These are phyloP conservation scores for Apis laboriosa DNA, from an alignment of 1,140 invertebrate species.

Conservation along the genomic window DNA sequence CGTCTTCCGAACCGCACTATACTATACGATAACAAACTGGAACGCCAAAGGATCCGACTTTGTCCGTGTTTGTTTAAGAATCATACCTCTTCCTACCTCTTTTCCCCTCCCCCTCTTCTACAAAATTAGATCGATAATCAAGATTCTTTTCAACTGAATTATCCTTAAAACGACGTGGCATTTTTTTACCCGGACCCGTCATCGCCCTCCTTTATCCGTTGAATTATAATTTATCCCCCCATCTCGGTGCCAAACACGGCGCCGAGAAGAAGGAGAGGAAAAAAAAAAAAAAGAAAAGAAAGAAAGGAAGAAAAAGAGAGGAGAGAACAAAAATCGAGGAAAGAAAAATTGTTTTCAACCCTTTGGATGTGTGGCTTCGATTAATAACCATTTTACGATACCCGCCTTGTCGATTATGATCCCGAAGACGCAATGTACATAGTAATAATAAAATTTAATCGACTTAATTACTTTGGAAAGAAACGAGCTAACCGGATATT, in stretches of 20 bases:
- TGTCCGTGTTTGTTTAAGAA: conserved; percentile 59
- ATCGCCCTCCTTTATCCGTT: background rate
- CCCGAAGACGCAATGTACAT: background rate
- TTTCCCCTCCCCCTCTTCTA: conserved; percentile 12
- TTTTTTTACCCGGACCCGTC: background rate
- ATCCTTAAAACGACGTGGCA: conserved; percentile 28
- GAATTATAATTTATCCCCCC: background rate
- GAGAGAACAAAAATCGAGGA: background rate
- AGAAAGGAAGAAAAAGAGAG: too few species aligned
- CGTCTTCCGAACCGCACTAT: conserved; percentile 50
- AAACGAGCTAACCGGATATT: background rate
- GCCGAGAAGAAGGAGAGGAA: too few species aligned
- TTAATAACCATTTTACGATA: background rate
- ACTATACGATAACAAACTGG: conserved; percentile 3
- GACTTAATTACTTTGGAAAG: conserved; percentile 7
- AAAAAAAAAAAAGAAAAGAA: too few species aligned
- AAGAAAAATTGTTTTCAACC: conserved; percentile 11
- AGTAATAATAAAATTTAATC: background rate
- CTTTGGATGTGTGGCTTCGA: background rate
- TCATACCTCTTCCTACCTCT: conserved; percentile 5
- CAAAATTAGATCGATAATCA: conserved; percentile 54
- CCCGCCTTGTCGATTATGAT: background rate
- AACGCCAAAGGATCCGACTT: conserved; percentile 40
- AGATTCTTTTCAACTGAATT: conserved; percentile 38
- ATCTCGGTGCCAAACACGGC: background rate